Evolutionary conservation across 2,797 vertebrate genomes (phyloP).

Genomic region (Chromis chromis): DNA sequence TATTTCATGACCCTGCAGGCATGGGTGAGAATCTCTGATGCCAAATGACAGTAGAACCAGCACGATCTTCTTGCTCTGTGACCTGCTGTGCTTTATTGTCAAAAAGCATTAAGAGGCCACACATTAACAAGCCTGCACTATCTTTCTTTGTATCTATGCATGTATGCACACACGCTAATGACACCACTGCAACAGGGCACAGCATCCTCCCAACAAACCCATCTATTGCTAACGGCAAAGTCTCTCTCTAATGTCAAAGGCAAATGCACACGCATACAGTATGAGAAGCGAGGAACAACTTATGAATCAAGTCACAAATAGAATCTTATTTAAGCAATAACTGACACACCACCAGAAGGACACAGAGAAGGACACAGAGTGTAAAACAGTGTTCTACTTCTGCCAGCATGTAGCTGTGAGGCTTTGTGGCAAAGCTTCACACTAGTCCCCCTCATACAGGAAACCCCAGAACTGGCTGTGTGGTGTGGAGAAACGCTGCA

Average conservation of each 20-base stretch:
- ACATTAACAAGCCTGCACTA: conserved; percentile 38
- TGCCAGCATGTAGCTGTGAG: neutral
- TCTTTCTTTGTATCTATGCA: neutral
- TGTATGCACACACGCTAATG: conserved; percentile 3
- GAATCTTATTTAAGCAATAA: conserved; percentile 10
- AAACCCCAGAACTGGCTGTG: conserved; percentile 39
- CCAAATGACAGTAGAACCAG: conserved; percentile 58
- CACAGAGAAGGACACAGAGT: conserved; percentile 4
- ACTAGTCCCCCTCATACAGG: conserved; percentile 27
- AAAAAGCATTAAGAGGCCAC: conserved; percentile 61
- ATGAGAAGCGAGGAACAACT: neutral
- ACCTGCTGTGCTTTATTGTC: conserved; percentile 64
- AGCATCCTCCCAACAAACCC: conserved; percentile 22
- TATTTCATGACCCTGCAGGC: conserved; percentile 20
- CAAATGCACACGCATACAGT: conserved; percentile 7
- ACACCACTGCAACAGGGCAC: conserved; percentile 30
- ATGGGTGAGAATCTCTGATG: conserved; percentile 43
- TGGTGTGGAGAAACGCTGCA: conserved; percentile 43
- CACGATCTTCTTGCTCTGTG: conserved; percentile 36
- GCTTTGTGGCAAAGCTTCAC: conserved; percentile 28
- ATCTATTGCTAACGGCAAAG: conserved; percentile 6
- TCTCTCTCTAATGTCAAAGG: conserved; percentile 11
- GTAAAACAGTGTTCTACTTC: conserved; percentile 8
- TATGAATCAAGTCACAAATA: neutral
- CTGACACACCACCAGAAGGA: neutral